Percentiles rank a stretch among this genome's conserved stretches.
Conservation (phyloP, 2,888 invertebrate species). For the Buathra laborator region DNA sequence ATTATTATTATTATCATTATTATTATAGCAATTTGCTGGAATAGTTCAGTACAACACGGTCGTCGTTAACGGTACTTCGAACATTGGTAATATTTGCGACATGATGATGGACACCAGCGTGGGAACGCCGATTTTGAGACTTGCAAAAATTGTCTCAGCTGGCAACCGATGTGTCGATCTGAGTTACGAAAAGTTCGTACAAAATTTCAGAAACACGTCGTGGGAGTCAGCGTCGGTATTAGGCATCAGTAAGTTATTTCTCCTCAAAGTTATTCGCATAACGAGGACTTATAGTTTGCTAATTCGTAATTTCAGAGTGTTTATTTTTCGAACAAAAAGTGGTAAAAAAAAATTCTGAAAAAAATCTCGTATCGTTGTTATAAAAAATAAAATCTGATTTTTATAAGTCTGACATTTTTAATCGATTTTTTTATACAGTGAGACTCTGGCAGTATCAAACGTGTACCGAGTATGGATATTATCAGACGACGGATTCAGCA, state of each 20-base stretch:
- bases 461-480: conserved; percentile 95
- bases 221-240: conserved; percentile 65
- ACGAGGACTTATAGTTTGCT: too few relatives aligned
- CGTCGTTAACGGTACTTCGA: conserved; percentile 37
- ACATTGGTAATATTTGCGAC: conserved; percentile 73
- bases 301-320: too few relatives aligned
- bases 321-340: neutral
- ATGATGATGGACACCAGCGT: conserved; percentile 72
- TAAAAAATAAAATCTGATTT: too few relatives aligned
- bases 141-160: conserved; percentile 63
- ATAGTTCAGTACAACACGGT: conserved; percentile 78
- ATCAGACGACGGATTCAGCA: conserved; percentile 89
- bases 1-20: conserved; percentile 20
- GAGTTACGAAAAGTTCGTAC: conserved; percentile 71
- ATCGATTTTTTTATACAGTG: conserved; percentile 84
- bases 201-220: conserved; percentile 49
- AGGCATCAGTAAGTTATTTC: conserved; percentile 51
- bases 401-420: too few relatives aligned
- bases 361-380: neutral
- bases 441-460: conserved; percentile 94
- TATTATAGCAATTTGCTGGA: conserved; percentile 74
- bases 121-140: conserved; percentile 75
- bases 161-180: conserved; percentile 62
- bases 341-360: neutral
- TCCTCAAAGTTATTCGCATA: neutral